Percentiles rank a stretch among this genome's conserved stretches.
Evolutionary conservation across 1,140 invertebrate species (phyloP).

Genomic region (Drosophila busckii): DNA sequence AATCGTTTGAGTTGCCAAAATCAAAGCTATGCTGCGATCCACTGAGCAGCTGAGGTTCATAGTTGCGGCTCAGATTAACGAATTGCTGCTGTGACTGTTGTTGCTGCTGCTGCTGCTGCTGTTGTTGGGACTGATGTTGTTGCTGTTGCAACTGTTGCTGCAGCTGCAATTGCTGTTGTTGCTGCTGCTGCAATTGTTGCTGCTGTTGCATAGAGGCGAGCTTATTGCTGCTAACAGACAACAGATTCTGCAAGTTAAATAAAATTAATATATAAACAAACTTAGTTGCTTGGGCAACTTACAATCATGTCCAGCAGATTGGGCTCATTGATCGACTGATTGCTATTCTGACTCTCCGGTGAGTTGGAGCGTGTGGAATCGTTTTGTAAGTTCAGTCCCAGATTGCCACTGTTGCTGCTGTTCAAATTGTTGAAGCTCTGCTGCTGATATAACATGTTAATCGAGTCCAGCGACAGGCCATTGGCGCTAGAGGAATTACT

Average conservation of each 20-base stretch:
- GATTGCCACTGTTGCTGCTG: constrained; percentile 32
- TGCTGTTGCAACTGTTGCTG: constrained; percentile 38
- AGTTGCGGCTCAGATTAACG: constrained; percentile 43
- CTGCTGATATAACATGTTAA: constrained; percentile 67
- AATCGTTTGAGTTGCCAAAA: constrained; percentile 38
- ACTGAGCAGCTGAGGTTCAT: constrained; percentile 47
- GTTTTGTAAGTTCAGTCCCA: constrained; percentile 53
- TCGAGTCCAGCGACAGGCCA: constrained; percentile 64
- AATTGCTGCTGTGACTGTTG: constrained; percentile 46
- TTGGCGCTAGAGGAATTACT: constrained; percentile 73
- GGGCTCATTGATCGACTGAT: constrained; percentile 81
- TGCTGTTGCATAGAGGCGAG: constrained; percentile 43
- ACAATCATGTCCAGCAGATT: constrained; percentile 85
- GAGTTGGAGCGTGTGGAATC: constrained; percentile 81
- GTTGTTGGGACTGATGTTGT: constrained; percentile 44
- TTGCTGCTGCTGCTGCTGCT: constrained; percentile 36
- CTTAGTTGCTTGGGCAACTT: constrained; percentile 35
- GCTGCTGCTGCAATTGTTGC: constrained; percentile 11
- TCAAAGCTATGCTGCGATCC: constrained; percentile 42
- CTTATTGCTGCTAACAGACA: constrained; percentile 62
- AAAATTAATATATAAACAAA: background rate
- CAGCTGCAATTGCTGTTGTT: constrained; percentile 41
- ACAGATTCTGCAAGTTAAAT: constrained; percentile 56
- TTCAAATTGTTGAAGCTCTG: constrained; percentile 38
- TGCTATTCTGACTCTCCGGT: constrained; percentile 82